Conservation (phyloP, 37 sponge, comb jelly and placozoan genomes). For the Diacarnus erythraeanus region DNA sequence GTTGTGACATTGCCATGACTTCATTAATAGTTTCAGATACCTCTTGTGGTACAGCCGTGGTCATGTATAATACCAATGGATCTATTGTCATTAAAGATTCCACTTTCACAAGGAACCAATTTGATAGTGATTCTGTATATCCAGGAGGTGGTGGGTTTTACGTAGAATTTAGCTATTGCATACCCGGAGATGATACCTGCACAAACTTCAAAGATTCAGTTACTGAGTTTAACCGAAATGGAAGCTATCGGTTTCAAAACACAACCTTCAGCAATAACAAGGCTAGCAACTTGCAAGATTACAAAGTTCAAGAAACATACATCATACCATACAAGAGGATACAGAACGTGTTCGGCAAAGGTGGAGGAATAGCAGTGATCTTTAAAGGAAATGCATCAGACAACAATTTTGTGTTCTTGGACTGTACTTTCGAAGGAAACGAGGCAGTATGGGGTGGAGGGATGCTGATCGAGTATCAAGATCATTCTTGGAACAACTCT, state of each 20-base stretch:
- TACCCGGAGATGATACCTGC: slow-evolving; percentile 18
- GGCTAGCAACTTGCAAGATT: not conserved
- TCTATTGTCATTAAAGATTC: not conserved
- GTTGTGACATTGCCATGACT: slow-evolving; percentile 11
- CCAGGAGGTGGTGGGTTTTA: slow-evolving; percentile 63
- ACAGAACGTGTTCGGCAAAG: slow-evolving; percentile 44
- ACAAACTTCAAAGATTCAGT: not conserved
- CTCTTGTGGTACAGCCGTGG: slow-evolving; percentile 31
- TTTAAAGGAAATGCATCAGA: slow-evolving; percentile 40
- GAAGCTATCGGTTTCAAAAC: not conserved
- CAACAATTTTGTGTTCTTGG: slow-evolving; percentile 1
- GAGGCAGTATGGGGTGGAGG: slow-evolving; percentile 58
- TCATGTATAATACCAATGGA: slow-evolving; percentile 38
- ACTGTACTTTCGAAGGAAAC: slow-evolving; percentile 30
- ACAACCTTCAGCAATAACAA: slow-evolving; percentile 13
- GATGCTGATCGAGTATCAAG: slow-evolving; percentile 55
- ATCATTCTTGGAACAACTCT: slow-evolving; percentile 10
- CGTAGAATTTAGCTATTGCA: slow-evolving; percentile 56
- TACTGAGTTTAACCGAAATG: not conserved
- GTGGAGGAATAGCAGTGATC: slow-evolving; percentile 60
- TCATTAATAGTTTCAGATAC: slow-evolving; percentile 14
- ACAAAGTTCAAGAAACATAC: not conserved
- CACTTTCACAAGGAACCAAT: slow-evolving; percentile 14
- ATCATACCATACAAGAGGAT: slow-evolving; percentile 2
- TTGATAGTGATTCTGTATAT: not conserved